Base-by-base conservation (phyloP, 2,888 invertebrate species). In the Clistopyga incitator region DNA sequence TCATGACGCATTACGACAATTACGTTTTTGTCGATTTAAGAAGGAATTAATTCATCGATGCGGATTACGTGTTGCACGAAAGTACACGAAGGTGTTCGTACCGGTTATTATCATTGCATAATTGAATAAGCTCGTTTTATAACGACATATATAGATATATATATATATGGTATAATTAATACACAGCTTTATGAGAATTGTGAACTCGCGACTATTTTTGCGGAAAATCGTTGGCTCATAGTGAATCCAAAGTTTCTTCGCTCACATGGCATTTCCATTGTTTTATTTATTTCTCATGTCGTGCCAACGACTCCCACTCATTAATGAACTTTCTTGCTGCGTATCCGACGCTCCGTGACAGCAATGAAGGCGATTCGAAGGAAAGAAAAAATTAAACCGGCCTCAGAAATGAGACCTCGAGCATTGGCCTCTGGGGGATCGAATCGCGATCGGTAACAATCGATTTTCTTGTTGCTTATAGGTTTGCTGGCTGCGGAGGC, bases 401-500 rank as follows among this genome's bases (percentile, higher is more conserved):
- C 15, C 23, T 13, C 42, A n/a, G 23, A 8, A 67, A 23, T 38
- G 8, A 47, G 23, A 45, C 23, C 23, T 1, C 67, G 74, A 61
- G 18, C n/a, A 47, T 61, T 74, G 61, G 18, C 8, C 11, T 15
- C 45, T 59, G 29, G 8, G 29, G 47, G 10, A 78, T 67, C 56
- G 54, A 42, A 38, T 29, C 70, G 29, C 20, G 45, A 71, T 76
- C 38, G 38, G 64, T 64, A 45, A 64, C 50, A 45, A 79, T 59
- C 77, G 59, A 84, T 42, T 71, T 71, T 81, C 74, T 70, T 75
- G 38, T 64, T 87, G 86, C 88, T 82, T 80, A 45, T 88, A 92
- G 93, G 93, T 87, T 87, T 92, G 78, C 91, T 90, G 91, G 93
- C 92, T 42, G 92, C 92, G 34, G 92, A 93, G 87, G 92, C 93